Base-by-base conservation (phyloP, 2,797 vertebrate species). In the Molossus molossus region DNA sequence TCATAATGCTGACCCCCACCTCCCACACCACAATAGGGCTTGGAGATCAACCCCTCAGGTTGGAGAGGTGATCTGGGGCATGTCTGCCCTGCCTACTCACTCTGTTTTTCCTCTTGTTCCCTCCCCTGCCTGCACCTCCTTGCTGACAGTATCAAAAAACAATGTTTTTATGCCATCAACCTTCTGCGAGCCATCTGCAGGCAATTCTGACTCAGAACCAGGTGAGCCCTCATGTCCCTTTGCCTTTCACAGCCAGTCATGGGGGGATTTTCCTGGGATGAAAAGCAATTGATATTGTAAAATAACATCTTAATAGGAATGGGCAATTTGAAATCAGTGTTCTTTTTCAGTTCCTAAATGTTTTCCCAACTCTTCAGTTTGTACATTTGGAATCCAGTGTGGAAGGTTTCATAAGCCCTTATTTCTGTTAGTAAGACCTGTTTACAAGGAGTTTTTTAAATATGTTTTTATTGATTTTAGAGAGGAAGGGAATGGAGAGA, bases 81-180 rank as follows among this genome's bases (percentile, higher is more conserved):
- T 9, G 5, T 53, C 53, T 40, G 21, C 57, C 89, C 76, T 20
- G 6, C 69, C 84, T 58, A 58, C 81, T 95, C 57, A 88, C 27
- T 4, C 82, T 95, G n/a, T 94, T 91, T 90, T 85, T 94, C 94
- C 85, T 95, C 70, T 95, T 97, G 94, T 95, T 96, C 93, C 84
- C 77, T 80, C 79, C 76, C 85, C 76, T 57, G 37, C 91, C 94
- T 3, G 25, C 70, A 72, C 64, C 81, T 94, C 73, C 64, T 83
- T 97, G 85, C 37, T 67, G 97, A 83, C 98, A 99, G 99, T 99
- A 98, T 99, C 99, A 97, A 99, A 99, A 98, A 99, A 99, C 99
- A 99, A 99, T 98, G 99, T 99, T 97, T 99, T 99, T 98, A 99
- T 99, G 99, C 99, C 99, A 97, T 99, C 99, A 96, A 99, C 99